Evolutionary conservation across 1,140 invertebrate species (phyloP), one percentile per base, ranked within the genome.

Genomic region (Diorhabda carinulata): DNA sequence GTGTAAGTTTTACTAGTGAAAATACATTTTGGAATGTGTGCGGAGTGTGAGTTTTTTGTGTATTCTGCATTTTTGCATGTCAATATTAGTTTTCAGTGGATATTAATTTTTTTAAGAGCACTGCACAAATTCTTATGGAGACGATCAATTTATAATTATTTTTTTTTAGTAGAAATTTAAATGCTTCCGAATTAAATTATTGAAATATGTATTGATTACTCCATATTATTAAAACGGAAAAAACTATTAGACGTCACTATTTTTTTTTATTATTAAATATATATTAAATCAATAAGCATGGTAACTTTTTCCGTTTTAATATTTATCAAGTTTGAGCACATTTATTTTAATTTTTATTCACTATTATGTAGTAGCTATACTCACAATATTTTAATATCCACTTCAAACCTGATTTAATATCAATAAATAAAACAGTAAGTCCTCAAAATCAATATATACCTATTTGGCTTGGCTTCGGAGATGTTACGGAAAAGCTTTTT

Each of bases 81-180:
- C 67, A 72, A 77, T 78, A 76, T 75, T 79, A 79, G 77, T 80
- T 75, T 74, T 80, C 75, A 75, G 78, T 81, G 78, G 78, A 80
- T 80, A 80, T 80, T 81, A 76, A 77, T 79, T 79, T 78, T 25
- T 72, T 78, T 76, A 67, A 75, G 42, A 79, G 78, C 78, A 79
- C 79, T 75, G 78, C 79, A 79, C 77, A 69, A 73, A 67, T 58
- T 42, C 10, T 69, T 69, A 57, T 72, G 25, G 25, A 25, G 25
- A 25, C 25, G 25, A 25, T 25, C 25, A 25, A 25, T 25, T 25
- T 25, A 25, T 25, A 25, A 25, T 25, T 25, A 25, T 25, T 25
- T 25, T 25, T 25, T 25, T 25, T 25, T 25, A 25, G 25, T 25
- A 25, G 25, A 25, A 25, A 25, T 25, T 25, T 25, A 25, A 25